Evolutionary conservation across 2,113 vertebrate genomes (phyloP), one percentile per base, ranked within the genome.

Genomic region (Sterna hirundo): DNA sequence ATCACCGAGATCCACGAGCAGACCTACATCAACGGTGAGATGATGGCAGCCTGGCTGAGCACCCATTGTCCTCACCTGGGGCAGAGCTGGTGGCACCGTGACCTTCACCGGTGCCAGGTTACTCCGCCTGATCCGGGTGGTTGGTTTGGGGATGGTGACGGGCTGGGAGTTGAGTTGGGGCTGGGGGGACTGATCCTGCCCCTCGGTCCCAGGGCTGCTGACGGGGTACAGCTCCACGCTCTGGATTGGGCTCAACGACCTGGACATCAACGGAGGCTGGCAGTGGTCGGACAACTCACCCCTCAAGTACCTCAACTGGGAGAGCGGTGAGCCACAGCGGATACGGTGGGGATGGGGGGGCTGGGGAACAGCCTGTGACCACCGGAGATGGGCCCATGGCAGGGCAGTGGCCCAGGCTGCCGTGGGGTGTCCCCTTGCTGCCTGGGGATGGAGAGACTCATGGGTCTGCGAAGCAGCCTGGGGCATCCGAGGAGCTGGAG

Each of bases 291-390:
- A 99, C 98, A 98, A 98, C 61, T 99, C 99, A 0, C 99, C 99
- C 15, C 98, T 99, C 72, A 99, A 99, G 88, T 99, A 99, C 97
- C 99, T 99, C 95, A 99, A 99, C 98, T 99, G 99, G 99, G 99
- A 99, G 96, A 98, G 96, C 70, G 99, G 99, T 99, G 96, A 98
- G 88, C 36, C 0, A 5, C 7, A 30, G n/a, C 49, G 23, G 10
- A 26, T 30, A 3, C 6, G 5, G 46, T 26, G 74, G 47, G 36
- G 42, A 13, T 32, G 38, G 25, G 13, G 13, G 11, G 10, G 18
- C 49, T 15, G 34, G 61, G 34, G 42, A 32, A 11, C 36, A 55
- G 15, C 4, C 34, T 57, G 44, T 70, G 65, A 34, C 32, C 42
- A 21, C n/a, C 5, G 40, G 66, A 85, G 44, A 5, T 82, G 60